Conservation (phyloP, 2,113 vertebrate genomes). For the Nestor notabilis region DNA sequence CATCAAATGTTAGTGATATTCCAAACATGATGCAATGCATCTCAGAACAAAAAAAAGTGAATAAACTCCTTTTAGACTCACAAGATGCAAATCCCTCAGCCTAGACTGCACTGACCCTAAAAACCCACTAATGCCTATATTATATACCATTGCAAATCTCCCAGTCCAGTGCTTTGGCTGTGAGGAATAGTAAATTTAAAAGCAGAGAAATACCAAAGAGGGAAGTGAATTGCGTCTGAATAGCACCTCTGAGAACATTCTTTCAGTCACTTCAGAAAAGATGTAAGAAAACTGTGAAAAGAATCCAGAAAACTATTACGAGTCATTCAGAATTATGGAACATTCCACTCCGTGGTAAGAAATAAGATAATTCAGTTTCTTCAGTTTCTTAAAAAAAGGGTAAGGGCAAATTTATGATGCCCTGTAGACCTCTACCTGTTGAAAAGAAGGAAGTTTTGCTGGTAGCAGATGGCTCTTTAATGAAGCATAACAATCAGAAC, state of each 20-base stretch:
- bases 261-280: neutral
- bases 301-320: neutral
- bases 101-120: neutral
- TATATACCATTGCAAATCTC: neutral
- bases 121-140: neutral
- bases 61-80: neutral
- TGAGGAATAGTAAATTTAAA: constrained; percentile 18
- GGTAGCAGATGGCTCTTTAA: neutral
- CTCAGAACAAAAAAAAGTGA: neutral
- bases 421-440: neutral
- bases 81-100: neutral
- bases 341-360: neutral
- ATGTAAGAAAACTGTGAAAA: constrained; percentile 6
- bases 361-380: neutral
- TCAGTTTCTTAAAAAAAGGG: neutral
- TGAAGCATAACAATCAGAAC: neutral
- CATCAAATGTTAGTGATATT: neutral
- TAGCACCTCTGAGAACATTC: constrained; percentile 34
- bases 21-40: neutral
- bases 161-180: constrained; percentile 13
- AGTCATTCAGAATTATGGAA: neutral
- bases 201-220: constrained; percentile 9
- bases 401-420: neutral
- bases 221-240: neutral
- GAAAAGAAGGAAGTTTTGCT: neutral